Evolutionary conservation across 2,113 vertebrate species (phyloP).

Genomic region (Camelus dromedarius): DNA sequence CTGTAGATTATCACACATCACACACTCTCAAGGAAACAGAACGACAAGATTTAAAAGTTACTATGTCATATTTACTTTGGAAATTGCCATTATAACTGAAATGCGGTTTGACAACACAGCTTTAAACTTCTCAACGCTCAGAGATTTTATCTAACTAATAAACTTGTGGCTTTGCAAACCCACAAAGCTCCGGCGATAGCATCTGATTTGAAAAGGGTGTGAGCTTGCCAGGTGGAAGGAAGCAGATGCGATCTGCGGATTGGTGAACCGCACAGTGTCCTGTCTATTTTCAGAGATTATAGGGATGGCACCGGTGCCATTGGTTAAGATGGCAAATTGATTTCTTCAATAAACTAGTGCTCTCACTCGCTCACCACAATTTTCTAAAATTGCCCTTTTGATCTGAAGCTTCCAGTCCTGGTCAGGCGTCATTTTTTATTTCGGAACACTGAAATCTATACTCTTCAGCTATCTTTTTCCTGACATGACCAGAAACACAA

Average conservation of each 20-base stretch:
- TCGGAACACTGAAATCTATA: conserved; percentile 70
- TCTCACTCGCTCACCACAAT: conserved; percentile 77
- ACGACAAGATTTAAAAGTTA: conserved; percentile 61
- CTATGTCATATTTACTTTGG: conserved; percentile 71
- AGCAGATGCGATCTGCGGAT: conserved; percentile 68
- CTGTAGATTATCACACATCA: conserved; percentile 22
- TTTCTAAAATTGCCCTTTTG: conserved; percentile 83
- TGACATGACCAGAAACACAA: conserved; percentile 73
- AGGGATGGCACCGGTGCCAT: conserved; percentile 63
- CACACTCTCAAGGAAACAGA: conserved; percentile 70
- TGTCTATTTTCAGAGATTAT: conserved; percentile 80
- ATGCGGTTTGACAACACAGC: conserved; percentile 64
- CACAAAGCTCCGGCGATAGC: conserved; percentile 61
- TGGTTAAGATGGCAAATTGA: conserved; percentile 82
- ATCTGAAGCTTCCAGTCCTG: conserved; percentile 76
- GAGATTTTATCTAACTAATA: conserved; percentile 79
- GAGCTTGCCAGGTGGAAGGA: conserved; percentile 73
- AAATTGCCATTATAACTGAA: conserved; percentile 74
- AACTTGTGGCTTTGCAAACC: conserved; percentile 78
- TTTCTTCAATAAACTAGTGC: conserved; percentile 80
- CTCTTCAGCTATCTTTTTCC: conserved; percentile 39
- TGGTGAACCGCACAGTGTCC: conserved; percentile 73
- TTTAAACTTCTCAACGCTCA: conserved; percentile 34
- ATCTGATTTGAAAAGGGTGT: conserved; percentile 74
- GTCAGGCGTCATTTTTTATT: conserved; percentile 68